Evolutionary conservation across 1,140 invertebrate genomes (phyloP), one percentile per base, ranked within the genome.

Genomic region (Ceratina calcarata): DNA sequence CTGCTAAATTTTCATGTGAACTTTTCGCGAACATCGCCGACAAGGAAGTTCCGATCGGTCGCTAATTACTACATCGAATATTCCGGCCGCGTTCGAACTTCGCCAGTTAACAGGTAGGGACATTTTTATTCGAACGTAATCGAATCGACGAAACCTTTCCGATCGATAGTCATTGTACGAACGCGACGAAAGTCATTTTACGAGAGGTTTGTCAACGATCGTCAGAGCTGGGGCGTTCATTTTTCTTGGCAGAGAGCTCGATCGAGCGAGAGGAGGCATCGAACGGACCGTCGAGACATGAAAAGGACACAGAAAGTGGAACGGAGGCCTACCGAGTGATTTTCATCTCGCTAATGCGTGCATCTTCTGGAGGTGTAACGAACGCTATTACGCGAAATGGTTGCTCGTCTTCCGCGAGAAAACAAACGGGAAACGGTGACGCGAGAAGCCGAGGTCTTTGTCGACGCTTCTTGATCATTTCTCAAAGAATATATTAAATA

Each of bases 291-390:
- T 3, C 10, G 79, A 81, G 58, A 55, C 55, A 53, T 67, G 61
- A 45, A 76, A 81, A 69, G 61, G 68, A 66, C 78, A 74, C n/a
- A 32, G 64, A 70, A 81, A 57, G 72, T 76, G 72, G 73, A 55
- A 27, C 67, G 49, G 55, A n/a, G 55, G 57, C n/a, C 58, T 72
- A n/a, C 37, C 13, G 61, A 51, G 61, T 55, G 37, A 78, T 74
- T 79, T 84, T 83, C 69, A 85, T 87, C 78, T 73, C 37, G 71
- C 70, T 85, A 77, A 86, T 86, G 85, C 77, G 69, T 69, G 83
- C 80, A 78, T 81, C 51, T 68, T 81, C 20, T 32, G 69, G 66
- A 24, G 70, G 70, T 66, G 24, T 53, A 73, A 81, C 58, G 61
- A 74, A 68, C 53, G 66, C 61, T 84, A 83, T 80, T 83, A 84